Percentiles rank a stretch among this genome's conserved stretches.
Conservation (phyloP, 2,113 vertebrate genomes). For the Microcebus ravelobensis region DNA sequence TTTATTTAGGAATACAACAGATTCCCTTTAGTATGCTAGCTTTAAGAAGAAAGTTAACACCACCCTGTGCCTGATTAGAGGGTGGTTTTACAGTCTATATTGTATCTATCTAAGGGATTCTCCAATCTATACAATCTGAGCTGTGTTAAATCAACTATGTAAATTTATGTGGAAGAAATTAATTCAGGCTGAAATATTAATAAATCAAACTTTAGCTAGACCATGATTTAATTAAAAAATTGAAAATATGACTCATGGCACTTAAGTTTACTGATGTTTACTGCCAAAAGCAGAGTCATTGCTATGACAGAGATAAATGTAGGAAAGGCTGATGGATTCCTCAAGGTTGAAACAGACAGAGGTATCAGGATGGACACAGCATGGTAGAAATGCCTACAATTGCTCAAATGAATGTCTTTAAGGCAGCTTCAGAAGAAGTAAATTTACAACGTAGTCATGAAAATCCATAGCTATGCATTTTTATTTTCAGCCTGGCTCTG, state of each 20-base stretch:
- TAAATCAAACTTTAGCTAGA: constrained; percentile 65
- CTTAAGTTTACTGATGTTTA: constrained; percentile 62
- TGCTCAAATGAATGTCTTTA: neutral
- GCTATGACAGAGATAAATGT: constrained; percentile 20
- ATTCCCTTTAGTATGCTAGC: neutral
- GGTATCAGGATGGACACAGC: neutral
- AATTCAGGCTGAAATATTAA: constrained; percentile 50
- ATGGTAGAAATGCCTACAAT: neutral
- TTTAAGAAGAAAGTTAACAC: neutral
- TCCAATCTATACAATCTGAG: neutral
- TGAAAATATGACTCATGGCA: constrained; percentile 71
- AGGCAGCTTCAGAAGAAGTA: neutral
- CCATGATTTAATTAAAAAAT: constrained; percentile 74
- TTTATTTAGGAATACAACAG: constrained; percentile 45
- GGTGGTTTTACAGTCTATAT: neutral
- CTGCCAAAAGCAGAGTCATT: constrained; percentile 43
- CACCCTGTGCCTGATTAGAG: neutral
- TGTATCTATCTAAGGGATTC: neutral
- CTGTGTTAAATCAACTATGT: constrained; percentile 60
- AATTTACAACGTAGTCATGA: neutral
- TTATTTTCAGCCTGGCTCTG: neutral
- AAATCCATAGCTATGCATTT: neutral
- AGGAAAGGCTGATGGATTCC: neutral
- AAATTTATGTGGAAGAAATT: constrained; percentile 70
- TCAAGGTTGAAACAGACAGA: neutral